Conservation (phyloP, 92 coral and sea anemone genomes). For the Galaxea fascicularis region DNA sequence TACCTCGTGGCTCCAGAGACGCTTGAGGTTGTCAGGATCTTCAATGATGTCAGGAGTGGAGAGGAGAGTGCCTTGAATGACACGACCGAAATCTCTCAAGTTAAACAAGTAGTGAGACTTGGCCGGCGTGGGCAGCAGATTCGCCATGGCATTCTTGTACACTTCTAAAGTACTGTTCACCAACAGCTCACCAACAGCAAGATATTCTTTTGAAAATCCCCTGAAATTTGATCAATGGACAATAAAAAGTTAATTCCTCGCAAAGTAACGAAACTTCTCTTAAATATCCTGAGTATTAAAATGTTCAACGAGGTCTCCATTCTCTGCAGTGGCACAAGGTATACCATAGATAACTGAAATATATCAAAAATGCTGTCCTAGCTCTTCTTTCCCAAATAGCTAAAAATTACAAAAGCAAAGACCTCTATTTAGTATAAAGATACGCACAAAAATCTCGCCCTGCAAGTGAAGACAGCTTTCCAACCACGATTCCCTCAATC, state of each 20-base stretch:
- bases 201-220: constrained; percentile 86
- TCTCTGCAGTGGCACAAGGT: too few species aligned
- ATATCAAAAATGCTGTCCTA: too few species aligned
- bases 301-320: too few species aligned
- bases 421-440: too few species aligned
- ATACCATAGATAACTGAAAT: too few species aligned
- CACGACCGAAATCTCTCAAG: constrained; percentile 95
- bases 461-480: too few species aligned
- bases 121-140: constrained; percentile 95
- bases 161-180: constrained; percentile 85
- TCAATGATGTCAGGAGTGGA: constrained; percentile 89
- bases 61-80: constrained; percentile 95
- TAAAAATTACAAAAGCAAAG: too few species aligned
- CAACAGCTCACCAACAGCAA: constrained; percentile 85
- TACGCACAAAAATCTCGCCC: too few species aligned
- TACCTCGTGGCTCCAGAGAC: constrained; percentile 99
- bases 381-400: too few species aligned
- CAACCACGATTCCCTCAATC: too few species aligned
- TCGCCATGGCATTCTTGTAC: constrained; percentile 92
- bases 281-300: too few species aligned
- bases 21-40: constrained; percentile 85
- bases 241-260: neutral
- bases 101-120: constrained; percentile 98
- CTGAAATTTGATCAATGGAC: constrained; percentile 45
- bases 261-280: neutral